These are phyloP conservation scores for Parasteatoda lunata DNA, from an alignment of 2,888 invertebrate species.

Conservation along the genomic window DNA sequence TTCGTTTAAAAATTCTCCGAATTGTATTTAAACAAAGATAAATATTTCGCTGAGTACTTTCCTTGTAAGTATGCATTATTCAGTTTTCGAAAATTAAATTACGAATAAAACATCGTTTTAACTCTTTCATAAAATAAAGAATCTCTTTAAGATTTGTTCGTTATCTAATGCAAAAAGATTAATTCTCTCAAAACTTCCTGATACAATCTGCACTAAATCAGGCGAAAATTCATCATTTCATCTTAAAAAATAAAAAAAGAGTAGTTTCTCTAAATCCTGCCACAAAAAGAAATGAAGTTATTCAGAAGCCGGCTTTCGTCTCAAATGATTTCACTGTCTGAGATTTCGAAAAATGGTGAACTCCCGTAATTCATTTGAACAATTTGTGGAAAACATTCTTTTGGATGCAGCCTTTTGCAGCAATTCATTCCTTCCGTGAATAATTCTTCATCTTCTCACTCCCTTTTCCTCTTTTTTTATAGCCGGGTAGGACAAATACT, in stretches of 20 bases:
- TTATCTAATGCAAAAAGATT: constrained; percentile 9
- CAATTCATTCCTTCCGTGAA: constrained; percentile 37
- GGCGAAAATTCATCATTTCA: constrained; percentile 3
- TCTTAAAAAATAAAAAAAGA: constrained; percentile 1
- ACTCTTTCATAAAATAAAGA: neutral
- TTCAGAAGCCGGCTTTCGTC: neutral
- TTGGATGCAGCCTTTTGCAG: constrained; percentile 6
- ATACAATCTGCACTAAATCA: constrained; percentile 23
- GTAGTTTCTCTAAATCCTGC: neutral
- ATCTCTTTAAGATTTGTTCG: neutral
- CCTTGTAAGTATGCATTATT: no score
- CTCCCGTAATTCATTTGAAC: constrained; percentile 43
- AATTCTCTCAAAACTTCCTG: constrained; percentile 20
- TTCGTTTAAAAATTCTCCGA: no score
- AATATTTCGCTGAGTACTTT: no score
- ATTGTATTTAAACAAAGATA: no score
- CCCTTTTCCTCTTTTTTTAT: neutral
- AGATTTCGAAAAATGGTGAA: constrained; percentile 19
- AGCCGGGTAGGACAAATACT: neutral
- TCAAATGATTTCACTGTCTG: neutral
- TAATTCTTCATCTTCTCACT: neutral
- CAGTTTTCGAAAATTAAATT: no score
- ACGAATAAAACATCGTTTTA: neutral
- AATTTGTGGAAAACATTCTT: constrained; percentile 42
- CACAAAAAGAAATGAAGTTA: constrained; percentile 3